Evolutionary conservation across 2,888 invertebrate genomes (phyloP).

Genomic region (Tetranychus truncatus): DNA sequence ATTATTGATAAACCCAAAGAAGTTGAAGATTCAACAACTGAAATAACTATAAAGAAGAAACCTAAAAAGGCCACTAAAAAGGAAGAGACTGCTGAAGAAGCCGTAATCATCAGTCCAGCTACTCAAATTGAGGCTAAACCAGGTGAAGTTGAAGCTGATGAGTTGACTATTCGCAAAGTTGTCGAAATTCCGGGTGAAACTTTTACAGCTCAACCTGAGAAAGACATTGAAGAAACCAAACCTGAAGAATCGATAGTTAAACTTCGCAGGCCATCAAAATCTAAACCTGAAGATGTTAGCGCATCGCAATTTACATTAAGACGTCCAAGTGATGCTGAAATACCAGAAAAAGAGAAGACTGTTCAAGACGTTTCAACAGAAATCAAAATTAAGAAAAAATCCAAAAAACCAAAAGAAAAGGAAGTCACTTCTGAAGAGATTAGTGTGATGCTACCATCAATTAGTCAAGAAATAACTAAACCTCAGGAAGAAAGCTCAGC

Average conservation of each 20-base stretch:
- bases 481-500: constrained; percentile 18
- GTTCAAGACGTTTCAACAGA: constrained; percentile 21
- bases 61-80: background rate
- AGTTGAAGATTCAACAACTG: constrained; percentile 13
- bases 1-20: constrained; percentile 22
- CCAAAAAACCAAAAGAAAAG: background rate
- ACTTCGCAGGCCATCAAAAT: background rate
- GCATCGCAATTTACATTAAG: background rate
- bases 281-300: background rate
- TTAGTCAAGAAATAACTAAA: constrained; percentile 18
- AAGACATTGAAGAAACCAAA: constrained; percentile 10
- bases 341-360: constrained; percentile 16
- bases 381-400: constrained; percentile 15
- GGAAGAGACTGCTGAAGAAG: constrained; percentile 12
- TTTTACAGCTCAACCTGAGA: constrained; percentile 15
- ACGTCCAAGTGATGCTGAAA: constrained; percentile 20
- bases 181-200: constrained; percentile 10
- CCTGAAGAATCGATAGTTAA: background rate
- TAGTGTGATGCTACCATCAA: constrained; percentile 1
- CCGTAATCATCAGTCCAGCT: background rate
- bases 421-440: background rate
- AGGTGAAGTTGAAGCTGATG: background rate
- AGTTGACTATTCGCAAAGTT: background rate
- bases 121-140: background rate
- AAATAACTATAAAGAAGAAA: constrained; percentile 19